Conservation (phyloP, 2,113 vertebrate genomes). For the Pycnonotus jocosus region DNA sequence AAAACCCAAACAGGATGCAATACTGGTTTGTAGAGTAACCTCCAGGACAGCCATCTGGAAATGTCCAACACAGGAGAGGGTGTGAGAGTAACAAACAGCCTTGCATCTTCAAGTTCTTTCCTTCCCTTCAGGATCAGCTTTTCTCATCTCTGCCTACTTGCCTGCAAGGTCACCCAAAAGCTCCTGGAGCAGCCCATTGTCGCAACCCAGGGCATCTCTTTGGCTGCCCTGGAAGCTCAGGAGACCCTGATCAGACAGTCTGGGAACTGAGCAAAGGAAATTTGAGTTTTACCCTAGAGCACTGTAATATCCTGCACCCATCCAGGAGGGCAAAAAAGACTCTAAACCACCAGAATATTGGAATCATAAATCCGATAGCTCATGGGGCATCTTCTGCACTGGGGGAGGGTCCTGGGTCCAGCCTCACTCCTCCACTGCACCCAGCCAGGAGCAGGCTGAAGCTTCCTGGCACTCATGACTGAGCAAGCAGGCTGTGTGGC, state of each 20-base stretch:
- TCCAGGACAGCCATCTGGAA: not conserved
- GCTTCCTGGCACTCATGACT: not conserved
- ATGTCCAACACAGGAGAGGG: not conserved
- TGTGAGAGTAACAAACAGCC: not conserved
- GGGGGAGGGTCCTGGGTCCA: not conserved
- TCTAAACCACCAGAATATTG: no score
- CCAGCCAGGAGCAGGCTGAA: not conserved
- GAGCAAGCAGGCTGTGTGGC: rapidly evolving
- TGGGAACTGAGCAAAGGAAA: no score
- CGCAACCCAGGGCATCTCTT: no score
- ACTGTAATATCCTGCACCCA: no score
- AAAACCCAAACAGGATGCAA: not conserved
- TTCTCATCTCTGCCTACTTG: not conserved
- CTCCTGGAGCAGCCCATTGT: not conserved
- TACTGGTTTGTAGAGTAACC: not conserved
- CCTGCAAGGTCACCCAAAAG: not conserved
- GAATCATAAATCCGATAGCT: no score
- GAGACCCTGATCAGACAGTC: no score
- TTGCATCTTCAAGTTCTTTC: not conserved
- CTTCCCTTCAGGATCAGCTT: not conserved
- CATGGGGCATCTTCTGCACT: rapidly evolving
- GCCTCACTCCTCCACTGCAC: not conserved
- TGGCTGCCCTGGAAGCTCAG: no score
- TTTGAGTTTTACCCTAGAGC: no score
- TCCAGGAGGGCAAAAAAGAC: no score